Evolutionary conservation across 2,888 invertebrate genomes (phyloP).

Genomic region (Linnaemya tessellans): DNA sequence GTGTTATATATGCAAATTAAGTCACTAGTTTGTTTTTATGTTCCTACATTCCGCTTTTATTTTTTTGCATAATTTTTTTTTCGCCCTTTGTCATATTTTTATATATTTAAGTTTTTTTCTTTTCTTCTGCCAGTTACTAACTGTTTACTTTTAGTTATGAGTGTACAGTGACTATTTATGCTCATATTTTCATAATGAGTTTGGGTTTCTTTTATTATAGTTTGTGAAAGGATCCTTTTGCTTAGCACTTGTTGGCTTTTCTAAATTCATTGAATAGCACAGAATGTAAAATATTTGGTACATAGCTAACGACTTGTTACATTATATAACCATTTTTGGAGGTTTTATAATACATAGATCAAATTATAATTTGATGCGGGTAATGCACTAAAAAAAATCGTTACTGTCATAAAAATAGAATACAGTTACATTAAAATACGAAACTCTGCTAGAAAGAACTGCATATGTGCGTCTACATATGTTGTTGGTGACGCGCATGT

Average conservation of each 20-base stretch:
- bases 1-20: constrained; percentile 82
- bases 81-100: constrained; percentile 23
- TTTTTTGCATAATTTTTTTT: constrained; percentile 1
- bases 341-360: neutral
- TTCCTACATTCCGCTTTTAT: neutral
- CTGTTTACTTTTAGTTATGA: constrained; percentile 65
- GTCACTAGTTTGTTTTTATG: constrained; percentile 76
- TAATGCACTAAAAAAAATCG: neutral
- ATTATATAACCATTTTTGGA: constrained; percentile 10
- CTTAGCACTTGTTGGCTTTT: constrained; percentile 65
- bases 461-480: no score
- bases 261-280: constrained; percentile 1
- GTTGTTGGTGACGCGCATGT: no score
- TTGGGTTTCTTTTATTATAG: constrained; percentile 59
- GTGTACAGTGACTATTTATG: constrained; percentile 61
- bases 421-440: neutral
- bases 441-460: no score
- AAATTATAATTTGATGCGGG: neutral
- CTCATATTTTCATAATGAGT: constrained; percentile 66
- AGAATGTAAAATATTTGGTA: neutral
- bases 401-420: neutral
- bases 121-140: constrained; percentile 22
- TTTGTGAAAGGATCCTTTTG: constrained; percentile 37
- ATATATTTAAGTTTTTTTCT: neutral
- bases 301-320: constrained; percentile 34